These are phyloP conservation scores for Erinaceus europaeus DNA, from an alignment of 2,113 vertebrate species.

Conservation along the genomic window DNA sequence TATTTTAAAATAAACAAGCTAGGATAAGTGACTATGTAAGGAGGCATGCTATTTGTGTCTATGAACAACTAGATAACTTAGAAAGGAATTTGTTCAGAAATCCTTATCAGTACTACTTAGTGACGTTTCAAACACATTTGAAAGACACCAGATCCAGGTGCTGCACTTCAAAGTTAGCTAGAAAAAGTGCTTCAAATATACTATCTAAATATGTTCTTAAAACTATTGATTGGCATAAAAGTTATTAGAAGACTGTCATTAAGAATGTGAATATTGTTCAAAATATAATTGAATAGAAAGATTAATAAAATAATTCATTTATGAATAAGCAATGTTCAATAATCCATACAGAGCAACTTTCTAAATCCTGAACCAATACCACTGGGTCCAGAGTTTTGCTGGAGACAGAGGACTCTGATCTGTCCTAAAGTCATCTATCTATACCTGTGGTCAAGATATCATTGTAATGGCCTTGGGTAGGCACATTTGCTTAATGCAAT, in stretches of 20 bases:
- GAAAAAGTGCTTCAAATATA: neutral
- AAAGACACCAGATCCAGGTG: neutral
- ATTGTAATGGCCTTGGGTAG: neutral
- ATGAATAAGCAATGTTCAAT: neutral
- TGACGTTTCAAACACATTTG: neutral
- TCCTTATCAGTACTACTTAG: neutral
- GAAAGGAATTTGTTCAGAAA: neutral
- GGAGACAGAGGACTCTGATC: neutral
- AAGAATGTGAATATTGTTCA: neutral
- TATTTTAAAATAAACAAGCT: constrained; percentile 22
- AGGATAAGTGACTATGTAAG: neutral
- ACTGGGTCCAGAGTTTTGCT: neutral
- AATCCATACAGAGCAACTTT: neutral
- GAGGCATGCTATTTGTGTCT: neutral
- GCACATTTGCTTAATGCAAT: neutral
- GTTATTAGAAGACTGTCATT: neutral
- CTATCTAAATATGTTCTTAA: neutral
- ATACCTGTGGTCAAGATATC: neutral
- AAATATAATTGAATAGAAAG: neutral
- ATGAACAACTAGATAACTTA: neutral
- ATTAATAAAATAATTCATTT: neutral
- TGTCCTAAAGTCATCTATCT: neutral
- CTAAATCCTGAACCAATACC: neutral
- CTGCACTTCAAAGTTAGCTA: neutral
- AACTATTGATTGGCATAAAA: neutral